A percentile compares a stretch with the other conserved stretches of the same genome.
Conservation (phyloP, 2,888 invertebrate species). For the Cryptus viduatorius region DNA sequence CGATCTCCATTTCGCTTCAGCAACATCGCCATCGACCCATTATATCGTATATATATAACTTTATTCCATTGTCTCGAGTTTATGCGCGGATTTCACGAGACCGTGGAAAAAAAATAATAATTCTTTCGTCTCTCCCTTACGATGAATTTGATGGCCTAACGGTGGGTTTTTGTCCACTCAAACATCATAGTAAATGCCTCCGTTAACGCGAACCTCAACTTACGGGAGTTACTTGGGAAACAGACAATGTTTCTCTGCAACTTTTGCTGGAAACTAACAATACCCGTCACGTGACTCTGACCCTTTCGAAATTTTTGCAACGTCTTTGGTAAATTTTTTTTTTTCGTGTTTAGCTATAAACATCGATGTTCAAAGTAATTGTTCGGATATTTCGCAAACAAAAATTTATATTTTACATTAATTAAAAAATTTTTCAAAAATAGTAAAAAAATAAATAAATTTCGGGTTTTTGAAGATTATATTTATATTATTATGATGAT, state of each 20-base stretch:
- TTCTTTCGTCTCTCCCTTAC: slow-evolving; percentile 32
- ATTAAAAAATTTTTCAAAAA: too few species aligned
- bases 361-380: not conserved
- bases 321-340: not conserved
- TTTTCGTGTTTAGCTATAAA: not conserved
- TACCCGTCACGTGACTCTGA: not conserved
- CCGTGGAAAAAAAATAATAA: not conserved
- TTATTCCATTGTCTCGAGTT: slow-evolving; percentile 51
- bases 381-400: not conserved
- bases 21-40: not conserved
- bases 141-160: slow-evolving; percentile 50
- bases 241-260: not conserved
- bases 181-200: slow-evolving; percentile 1
- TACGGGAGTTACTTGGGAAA: not conserved
- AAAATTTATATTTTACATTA: too few species aligned
- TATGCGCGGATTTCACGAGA: slow-evolving; percentile 19
- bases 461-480: too few species aligned
- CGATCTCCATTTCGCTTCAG: slow-evolving; percentile 34
- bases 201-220: not conserved
- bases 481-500: too few species aligned
- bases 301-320: not conserved
- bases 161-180: not conserved
- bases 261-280: not conserved
- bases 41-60: not conserved
- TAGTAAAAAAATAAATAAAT: too few species aligned